Evolutionary conservation across 2,888 invertebrate species (phyloP).

Genomic region (Aquatica leii): DNA sequence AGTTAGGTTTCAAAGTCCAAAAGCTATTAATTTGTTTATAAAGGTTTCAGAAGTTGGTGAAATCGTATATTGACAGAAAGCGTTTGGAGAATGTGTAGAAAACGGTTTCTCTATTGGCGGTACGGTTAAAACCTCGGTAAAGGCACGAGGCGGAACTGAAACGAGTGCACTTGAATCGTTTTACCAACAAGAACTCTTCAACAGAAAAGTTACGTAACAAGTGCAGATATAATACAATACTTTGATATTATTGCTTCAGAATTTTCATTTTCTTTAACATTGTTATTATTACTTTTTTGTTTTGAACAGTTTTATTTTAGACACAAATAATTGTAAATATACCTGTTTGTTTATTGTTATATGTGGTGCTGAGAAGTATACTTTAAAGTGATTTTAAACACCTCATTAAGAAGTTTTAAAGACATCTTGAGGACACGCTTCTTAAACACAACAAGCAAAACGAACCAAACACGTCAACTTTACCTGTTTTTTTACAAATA

Average conservation of each 20-base stretch:
- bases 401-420: too few relatives aligned
- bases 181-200: constrained; percentile 40
- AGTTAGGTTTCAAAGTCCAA: constrained; percentile 18
- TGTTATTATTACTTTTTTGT: constrained; percentile 4
- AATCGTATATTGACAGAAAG: constrained; percentile 27
- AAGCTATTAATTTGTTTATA: constrained; percentile 34
- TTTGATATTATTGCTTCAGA: constrained; percentile 23
- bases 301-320: neutral
- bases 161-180: constrained; percentile 40
- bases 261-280: constrained; percentile 18
- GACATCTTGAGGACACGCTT: too few relatives aligned
- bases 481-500: too few relatives aligned
- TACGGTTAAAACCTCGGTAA: constrained; percentile 24
- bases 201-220: constrained; percentile 42
- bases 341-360: too few relatives aligned
- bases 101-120: constrained; percentile 14
- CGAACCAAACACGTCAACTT: too few relatives aligned
- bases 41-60: constrained; percentile 22
- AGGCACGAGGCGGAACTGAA: constrained; percentile 24
- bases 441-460: too few relatives aligned
- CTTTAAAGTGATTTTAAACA: too few relatives aligned
- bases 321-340: too few relatives aligned
- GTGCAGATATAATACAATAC: constrained; percentile 37
- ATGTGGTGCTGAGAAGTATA: too few relatives aligned
- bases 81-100: constrained; percentile 22